A percentile compares a stretch with the other conserved stretches of the same genome.
Evolutionary conservation across 2,888 invertebrate genomes (phyloP).

Genomic region (Acronicta psi): DNA sequence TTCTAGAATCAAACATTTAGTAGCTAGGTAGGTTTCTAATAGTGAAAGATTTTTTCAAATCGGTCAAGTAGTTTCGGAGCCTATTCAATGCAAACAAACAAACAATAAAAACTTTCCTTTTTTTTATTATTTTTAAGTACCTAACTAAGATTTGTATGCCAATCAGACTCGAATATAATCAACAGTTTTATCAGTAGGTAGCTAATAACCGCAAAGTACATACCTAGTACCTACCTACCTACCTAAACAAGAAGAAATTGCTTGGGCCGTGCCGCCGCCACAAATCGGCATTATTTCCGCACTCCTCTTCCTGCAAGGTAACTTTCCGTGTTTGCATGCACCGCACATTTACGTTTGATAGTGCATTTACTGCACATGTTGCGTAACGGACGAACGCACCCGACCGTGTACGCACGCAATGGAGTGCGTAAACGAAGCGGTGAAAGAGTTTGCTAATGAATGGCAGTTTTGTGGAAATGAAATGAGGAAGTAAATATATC

Average conservation of each 20-base stretch:
- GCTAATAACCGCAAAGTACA: not conserved
- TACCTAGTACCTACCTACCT: too few relatives aligned
- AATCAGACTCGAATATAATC: too few relatives aligned
- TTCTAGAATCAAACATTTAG: too few relatives aligned
- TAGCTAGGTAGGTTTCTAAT: too few relatives aligned
- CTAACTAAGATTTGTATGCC: too few relatives aligned
- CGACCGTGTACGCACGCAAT: conserved; percentile 35
- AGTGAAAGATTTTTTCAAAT: too few relatives aligned
- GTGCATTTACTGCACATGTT: conserved; percentile 34
- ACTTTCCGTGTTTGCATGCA: conserved; percentile 47
- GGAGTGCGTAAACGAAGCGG: conserved; percentile 28
- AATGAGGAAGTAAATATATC: conserved; percentile 18
- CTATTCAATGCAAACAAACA: too few relatives aligned
- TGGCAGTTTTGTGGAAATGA: conserved; percentile 9
- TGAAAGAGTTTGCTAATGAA: conserved; percentile 31
- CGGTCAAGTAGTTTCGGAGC: too few relatives aligned
- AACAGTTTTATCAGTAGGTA: too few relatives aligned
- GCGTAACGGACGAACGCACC: conserved; percentile 38
- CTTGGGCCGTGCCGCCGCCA: conserved; percentile 15
- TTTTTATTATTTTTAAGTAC: too few relatives aligned
- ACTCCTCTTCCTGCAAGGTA: conserved; percentile 53
- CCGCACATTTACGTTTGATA: conserved; percentile 42
- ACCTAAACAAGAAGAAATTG: conserved; percentile 19
- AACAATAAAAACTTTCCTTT: too few relatives aligned
- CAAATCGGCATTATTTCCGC: conserved; percentile 46